Evolutionary conservation across 2,797 vertebrate species (phyloP), one percentile per base, ranked within the genome.

Genomic region (Dermochelys coriacea): DNA sequence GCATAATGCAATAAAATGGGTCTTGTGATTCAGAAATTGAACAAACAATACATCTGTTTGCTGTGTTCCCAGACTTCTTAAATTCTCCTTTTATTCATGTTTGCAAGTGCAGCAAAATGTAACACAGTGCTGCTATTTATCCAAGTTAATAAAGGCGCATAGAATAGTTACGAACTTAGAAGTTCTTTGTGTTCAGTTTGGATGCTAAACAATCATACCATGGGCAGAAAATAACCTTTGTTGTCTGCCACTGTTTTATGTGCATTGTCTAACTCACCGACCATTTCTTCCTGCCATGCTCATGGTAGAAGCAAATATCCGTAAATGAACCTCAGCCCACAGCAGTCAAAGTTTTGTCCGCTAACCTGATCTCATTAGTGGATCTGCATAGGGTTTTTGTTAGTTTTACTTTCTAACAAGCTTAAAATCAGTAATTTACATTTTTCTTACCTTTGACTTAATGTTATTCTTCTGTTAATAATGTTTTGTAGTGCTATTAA

Each of bases 151-250:
- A 88, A 88, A 84, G 80, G 75, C 82, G 78, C 64, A 41, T 52
- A 77, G 45, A 84, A 68, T 78, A 64, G 75, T 78, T 86, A 41
- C 77, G 81, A 3, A 1, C 90, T 55, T 75, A 91, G 82, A 89
- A 89, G 87, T 85, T 57, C 49, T 34, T 81, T 61, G 85, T 45
- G 86, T 49, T 86, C 77, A 68, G 55, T 96, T 91, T 52, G n/a
- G 88, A 34, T 29, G 1, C 54, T 93, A 61, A n/a, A n/a, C 71
- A 89, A 83, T 96, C 81, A 29, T 91, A 90, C 57, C n/a, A 0
- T 14, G 82, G 59, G 52, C 89, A 95, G 87, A 86, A 77, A 19
- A 71, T 83, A 83, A 64, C 68, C 83, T 95, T 95, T 94, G 93
- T 95, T 49, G 85, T 12, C 92, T 86, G 86, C 90, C 34, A 3